Percentiles rank a stretch among this genome's conserved stretches.
These are phyloP conservation scores for Ophion obscuratus DNA, from an alignment of 2,888 invertebrate genomes.

Conservation along the genomic window DNA sequence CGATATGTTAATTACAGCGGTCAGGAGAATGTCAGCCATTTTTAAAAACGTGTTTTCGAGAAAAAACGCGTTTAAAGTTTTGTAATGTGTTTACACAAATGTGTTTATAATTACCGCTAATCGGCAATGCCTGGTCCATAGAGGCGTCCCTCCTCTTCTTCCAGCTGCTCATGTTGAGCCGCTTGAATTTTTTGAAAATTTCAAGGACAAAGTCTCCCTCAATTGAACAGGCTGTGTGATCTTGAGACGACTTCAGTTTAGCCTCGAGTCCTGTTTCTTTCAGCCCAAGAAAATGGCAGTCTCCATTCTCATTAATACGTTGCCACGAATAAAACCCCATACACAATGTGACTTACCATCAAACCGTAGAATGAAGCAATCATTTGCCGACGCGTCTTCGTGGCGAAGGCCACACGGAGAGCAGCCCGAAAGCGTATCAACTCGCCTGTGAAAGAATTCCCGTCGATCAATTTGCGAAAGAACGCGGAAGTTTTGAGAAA, in stretches of 20 bases:
- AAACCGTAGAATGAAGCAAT: slow-evolving; percentile 14
- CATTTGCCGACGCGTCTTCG: slow-evolving; percentile 2
- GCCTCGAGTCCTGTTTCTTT: not conserved
- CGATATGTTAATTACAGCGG: too few species aligned
- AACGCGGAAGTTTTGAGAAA: slow-evolving; percentile 45
- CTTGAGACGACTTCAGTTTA: not conserved
- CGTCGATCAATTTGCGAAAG: slow-evolving; percentile 17
- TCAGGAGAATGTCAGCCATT: too few species aligned
- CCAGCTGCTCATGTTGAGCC: too few species aligned
- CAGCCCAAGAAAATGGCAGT: not conserved
- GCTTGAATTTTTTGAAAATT: too few species aligned
- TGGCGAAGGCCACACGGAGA: not conserved
- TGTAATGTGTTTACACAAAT: too few species aligned
- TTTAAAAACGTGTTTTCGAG: too few species aligned
- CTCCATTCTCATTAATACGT: not conserved
- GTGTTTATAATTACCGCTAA: too few species aligned
- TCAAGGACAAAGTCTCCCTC: too few species aligned
- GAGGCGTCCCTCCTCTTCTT: too few species aligned
- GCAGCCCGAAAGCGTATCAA: slow-evolving; percentile 19
- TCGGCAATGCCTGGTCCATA: too few species aligned
- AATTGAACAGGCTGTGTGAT: not conserved
- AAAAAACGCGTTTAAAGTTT: too few species aligned
- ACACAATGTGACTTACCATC: slow-evolving; percentile 9
- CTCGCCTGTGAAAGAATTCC: not conserved
- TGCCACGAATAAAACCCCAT: not conserved